These are phyloP conservation scores for Dendrolimus pini DNA, from an alignment of 2,888 invertebrate species.

Conservation along the genomic window DNA sequence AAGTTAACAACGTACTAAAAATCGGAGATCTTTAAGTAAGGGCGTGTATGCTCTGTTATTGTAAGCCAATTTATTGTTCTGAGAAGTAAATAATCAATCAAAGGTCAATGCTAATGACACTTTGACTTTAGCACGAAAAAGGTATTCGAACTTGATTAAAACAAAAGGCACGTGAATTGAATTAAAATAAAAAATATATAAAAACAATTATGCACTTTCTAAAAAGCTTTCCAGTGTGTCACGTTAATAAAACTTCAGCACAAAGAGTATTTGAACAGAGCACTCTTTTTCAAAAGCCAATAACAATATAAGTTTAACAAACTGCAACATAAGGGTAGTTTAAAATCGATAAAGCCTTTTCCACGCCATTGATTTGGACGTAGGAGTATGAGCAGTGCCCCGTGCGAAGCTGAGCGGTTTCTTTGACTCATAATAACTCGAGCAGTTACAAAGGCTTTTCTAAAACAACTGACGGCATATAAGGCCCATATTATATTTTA, in stretches of 20 bases:
- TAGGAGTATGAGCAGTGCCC: constrained; percentile 20
- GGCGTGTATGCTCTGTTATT: too few species aligned
- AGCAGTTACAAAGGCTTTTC: constrained; percentile 46
- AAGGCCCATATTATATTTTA: constrained; percentile 23
- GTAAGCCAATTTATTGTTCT: too few species aligned
- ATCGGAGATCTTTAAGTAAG: too few species aligned
- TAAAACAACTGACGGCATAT: constrained; percentile 53
- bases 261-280: constrained; percentile 7
- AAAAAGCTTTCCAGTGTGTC: background rate
- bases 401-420: constrained; percentile 12
- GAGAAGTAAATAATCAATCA: too few species aligned
- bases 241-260: background rate
- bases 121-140: too few species aligned
- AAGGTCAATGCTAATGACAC: too few species aligned
- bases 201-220: too few species aligned
- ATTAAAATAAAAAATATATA: too few species aligned
- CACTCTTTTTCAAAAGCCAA: constrained; percentile 38
- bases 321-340: constrained; percentile 47
- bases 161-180: too few species aligned
- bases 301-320: constrained; percentile 56
- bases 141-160: too few species aligned
- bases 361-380: constrained; percentile 47
- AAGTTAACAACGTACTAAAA: too few species aligned
- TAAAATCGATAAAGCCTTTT: constrained; percentile 53
- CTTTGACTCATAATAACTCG: constrained; percentile 50